A percentile compares a stretch with the other conserved stretches of the same genome.
phyloP scores from a whole-genome alignment of 2,113 vertebrate species.

The Ranitomeya variabilis region DNA sequence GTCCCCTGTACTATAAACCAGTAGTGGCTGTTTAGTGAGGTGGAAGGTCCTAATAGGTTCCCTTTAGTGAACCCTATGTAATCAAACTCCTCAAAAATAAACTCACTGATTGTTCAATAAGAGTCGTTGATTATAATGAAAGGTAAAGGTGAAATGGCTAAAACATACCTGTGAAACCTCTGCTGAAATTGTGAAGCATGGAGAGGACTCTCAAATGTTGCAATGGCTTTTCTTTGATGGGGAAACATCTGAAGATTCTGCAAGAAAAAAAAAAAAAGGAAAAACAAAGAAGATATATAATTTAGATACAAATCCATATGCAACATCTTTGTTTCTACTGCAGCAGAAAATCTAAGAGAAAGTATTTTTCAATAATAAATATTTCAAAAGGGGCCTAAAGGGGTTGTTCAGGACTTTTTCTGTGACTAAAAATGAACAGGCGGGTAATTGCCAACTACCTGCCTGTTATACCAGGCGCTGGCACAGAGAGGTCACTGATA shows the following conservation, averaged over 20 bases:
- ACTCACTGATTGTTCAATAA: background rate
- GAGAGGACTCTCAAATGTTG: conserved; percentile 87
- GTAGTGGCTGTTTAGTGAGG: too few species aligned
- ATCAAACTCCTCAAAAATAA: background rate
- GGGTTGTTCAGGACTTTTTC: too few species aligned
- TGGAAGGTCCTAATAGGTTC: background rate
- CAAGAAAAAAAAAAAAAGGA: background rate
- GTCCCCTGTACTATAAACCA: too few species aligned
- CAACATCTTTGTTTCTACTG: background rate
- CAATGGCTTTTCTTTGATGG: conserved; percentile 93
- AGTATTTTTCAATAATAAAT: background rate
- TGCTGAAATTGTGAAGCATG: conserved; percentile 92
- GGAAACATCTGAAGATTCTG: conserved; percentile 96
- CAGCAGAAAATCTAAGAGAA: background rate
- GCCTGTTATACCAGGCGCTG: too few species aligned
- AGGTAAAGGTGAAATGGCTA: background rate
- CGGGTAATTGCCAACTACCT: too few species aligned
- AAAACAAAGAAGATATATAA: background rate
- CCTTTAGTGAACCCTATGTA: background rate
- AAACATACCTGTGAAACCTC: conserved; percentile 92
- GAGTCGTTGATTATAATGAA: background rate
- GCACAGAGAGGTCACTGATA: too few species aligned
- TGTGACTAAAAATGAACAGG: too few species aligned
- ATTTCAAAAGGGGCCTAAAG: background rate
- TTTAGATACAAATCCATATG: background rate